Conservation (phyloP, 2,113 vertebrate genomes). For the Gadus macrocephalus region DNA sequence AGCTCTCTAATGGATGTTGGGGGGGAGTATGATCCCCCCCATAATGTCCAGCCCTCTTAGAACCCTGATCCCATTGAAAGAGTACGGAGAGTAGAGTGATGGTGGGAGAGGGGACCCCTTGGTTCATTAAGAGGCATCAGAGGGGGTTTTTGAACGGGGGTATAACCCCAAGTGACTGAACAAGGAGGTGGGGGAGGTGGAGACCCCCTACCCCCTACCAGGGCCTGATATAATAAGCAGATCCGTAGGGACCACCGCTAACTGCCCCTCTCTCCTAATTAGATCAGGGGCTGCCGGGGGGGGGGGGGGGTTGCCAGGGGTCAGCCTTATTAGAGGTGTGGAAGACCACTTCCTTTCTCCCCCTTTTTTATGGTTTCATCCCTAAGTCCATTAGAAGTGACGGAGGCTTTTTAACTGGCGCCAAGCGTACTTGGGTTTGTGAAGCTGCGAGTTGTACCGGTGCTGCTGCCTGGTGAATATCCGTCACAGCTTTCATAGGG, state of each 20-base stretch:
- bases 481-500: no score
- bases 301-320: slow-evolving; percentile 5
- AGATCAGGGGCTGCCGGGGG: neutral
- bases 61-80: slow-evolving; percentile 51
- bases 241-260: slow-evolving; percentile 23
- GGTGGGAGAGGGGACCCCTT: neutral
- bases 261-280: slow-evolving; percentile 26
- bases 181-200: neutral
- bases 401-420: no score
- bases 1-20: slow-evolving; percentile 58
- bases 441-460: no score
- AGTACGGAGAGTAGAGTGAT: slow-evolving; percentile 19
- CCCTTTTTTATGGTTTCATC: neutral
- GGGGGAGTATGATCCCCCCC: slow-evolving; percentile 34
- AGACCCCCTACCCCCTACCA: slow-evolving; percentile 32
- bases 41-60: slow-evolving; percentile 45
- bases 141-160: slow-evolving; percentile 20
- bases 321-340: slow-evolving; percentile 1
- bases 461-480: no score
- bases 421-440: no score
- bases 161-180: slow-evolving; percentile 16
- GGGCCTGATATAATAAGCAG: slow-evolving; percentile 44
- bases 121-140: slow-evolving; percentile 25
- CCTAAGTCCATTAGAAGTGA: no score
- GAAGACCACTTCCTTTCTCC: neutral